These are phyloP conservation scores for Eupithecia insigniata DNA, from an alignment of 2,888 invertebrate species.

Conservation along the genomic window DNA sequence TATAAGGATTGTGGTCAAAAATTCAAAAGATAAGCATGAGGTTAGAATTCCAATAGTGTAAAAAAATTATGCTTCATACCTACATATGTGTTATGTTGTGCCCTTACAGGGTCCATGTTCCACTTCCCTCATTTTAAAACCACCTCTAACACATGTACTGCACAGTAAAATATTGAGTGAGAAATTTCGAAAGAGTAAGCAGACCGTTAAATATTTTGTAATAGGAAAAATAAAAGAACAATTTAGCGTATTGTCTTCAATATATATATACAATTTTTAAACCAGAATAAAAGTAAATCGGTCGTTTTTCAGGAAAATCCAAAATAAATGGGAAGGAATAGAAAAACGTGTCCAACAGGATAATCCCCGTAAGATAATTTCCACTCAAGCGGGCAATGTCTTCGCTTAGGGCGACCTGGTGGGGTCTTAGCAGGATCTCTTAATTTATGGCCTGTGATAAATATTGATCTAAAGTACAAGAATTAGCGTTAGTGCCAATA, in stretches of 20 bases:
- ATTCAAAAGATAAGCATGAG: neutral
- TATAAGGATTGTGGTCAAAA: neutral
- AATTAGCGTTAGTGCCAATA: conserved; percentile 28
- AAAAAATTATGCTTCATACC: too few relatives aligned
- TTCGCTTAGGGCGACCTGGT: conserved; percentile 72
- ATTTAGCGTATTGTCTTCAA: too few relatives aligned
- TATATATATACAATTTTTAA: too few relatives aligned
- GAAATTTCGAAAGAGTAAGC: too few relatives aligned
- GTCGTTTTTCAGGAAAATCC: conserved; percentile 11
- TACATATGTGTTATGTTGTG: too few relatives aligned
- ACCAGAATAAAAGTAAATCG: neutral
- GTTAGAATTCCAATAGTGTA: too few relatives aligned
- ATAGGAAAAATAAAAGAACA: too few relatives aligned
- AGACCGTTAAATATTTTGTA: too few relatives aligned
- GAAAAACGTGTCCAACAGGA: conserved; percentile 65
- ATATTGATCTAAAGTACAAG: conserved; percentile 46
- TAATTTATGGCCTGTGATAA: conserved; percentile 79
- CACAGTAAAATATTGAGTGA: too few relatives aligned
- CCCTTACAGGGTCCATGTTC: too few relatives aligned
- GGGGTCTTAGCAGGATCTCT: conserved; percentile 82
- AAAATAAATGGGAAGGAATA: conserved; percentile 47
- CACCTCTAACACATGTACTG: too few relatives aligned
- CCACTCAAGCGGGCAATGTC: conserved; percentile 74
- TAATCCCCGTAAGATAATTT: conserved; percentile 76
- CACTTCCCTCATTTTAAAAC: too few relatives aligned